These are phyloP conservation scores for Lasioglossum zephyrum DNA, from an alignment of 2,888 invertebrate species.

Conservation along the genomic window DNA sequence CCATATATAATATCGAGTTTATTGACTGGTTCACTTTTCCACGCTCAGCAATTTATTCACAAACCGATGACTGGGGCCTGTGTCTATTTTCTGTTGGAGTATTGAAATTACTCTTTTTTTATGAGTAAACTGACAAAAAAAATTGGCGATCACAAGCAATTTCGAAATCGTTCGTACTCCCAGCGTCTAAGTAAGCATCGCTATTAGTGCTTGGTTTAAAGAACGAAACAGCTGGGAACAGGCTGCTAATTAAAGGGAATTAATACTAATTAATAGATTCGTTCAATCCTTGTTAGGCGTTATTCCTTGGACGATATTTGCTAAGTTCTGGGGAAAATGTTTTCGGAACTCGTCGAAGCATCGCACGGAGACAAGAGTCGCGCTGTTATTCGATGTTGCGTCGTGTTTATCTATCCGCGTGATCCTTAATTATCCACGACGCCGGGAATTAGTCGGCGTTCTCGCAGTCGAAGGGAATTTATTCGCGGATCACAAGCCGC, in stretches of 20 bases:
- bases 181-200: neutral
- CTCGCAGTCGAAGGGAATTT: constrained; percentile 57
- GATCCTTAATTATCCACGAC: constrained; percentile 65
- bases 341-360: constrained; percentile 41
- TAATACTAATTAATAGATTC: constrained; percentile 46
- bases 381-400: neutral
- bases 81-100: no score
- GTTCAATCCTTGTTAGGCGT: constrained; percentile 1
- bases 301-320: neutral
- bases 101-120: no score
- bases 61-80: no score
- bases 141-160: no score
- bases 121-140: no score
- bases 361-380: neutral
- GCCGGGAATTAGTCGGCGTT: constrained; percentile 58
- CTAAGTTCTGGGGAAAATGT: neutral
- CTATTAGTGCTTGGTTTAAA: constrained; percentile 42
- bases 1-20: no score
- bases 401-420: constrained; percentile 51
- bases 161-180: no score
- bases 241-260: constrained; percentile 42
- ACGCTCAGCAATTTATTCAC: no score
- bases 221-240: constrained; percentile 23
- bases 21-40: no score
- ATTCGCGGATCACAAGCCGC: constrained; percentile 34